phyloP scores from a whole-genome alignment of 2,797 vertebrate genomes.

The Clarias pachynema region DNA sequence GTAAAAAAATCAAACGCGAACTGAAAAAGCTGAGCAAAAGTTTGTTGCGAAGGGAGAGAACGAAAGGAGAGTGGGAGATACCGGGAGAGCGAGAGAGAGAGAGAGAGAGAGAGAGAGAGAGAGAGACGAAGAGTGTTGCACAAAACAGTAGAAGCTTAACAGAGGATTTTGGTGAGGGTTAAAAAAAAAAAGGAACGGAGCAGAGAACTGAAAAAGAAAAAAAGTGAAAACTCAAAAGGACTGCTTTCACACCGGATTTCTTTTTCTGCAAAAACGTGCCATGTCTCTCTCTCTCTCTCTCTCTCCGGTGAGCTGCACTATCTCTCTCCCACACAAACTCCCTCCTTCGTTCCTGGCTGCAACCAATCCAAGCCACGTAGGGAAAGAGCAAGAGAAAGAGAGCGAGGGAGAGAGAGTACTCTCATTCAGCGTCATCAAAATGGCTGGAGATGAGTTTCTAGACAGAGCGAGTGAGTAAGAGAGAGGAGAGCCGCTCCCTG shows the following conservation, averaged over 20 bases:
- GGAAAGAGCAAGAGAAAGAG: conserved; percentile 67
- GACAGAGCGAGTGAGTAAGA: conserved; percentile 60
- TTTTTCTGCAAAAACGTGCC: conserved; percentile 71
- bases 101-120: conserved; percentile 49
- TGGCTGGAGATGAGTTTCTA: conserved; percentile 72
- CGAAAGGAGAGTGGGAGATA: conserved; percentile 51
- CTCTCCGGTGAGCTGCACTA: conserved; percentile 37
- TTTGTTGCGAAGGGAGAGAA: conserved; percentile 57
- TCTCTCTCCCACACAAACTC: conserved; percentile 64
- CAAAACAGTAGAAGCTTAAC: conserved; percentile 62
- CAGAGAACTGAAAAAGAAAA: conserved; percentile 63
- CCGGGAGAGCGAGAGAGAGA: conserved; percentile 54
- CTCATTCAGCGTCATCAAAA: conserved; percentile 76
- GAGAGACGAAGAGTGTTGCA: conserved; percentile 55
- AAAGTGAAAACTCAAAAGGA: conserved; percentile 67
- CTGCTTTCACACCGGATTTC: conserved; percentile 65
- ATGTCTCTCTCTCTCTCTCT: conserved; percentile 56
- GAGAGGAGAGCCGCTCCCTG: conserved; percentile 51
- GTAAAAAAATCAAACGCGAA: conserved; percentile 59
- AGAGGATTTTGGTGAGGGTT: conserved; percentile 51
- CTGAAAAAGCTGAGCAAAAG: conserved; percentile 49
- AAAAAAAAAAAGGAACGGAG: conserved; percentile 47
- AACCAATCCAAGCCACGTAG: conserved; percentile 79
- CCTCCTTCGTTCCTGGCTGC: conserved; percentile 66
- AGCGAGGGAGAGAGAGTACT: conserved; percentile 66